Evolutionary conservation across 2,888 invertebrate genomes (phyloP).

Genomic region (Sinotaia quadrata): DNA sequence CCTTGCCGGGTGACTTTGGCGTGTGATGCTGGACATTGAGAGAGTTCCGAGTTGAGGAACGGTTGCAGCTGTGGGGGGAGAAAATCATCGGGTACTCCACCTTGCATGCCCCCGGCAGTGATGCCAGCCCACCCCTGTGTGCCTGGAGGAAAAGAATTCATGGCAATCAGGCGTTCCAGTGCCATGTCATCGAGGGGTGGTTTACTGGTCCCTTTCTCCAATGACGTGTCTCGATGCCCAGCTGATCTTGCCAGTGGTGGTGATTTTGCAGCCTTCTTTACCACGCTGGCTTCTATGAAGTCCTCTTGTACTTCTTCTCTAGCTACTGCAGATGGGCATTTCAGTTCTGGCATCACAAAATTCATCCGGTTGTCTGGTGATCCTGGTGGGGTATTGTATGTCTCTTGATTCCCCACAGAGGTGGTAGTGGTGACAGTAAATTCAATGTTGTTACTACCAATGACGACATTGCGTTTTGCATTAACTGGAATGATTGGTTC

Average conservation of each 20-base stretch:
- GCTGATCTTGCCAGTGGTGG: not conserved
- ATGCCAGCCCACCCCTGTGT: slow-evolving; percentile 42
- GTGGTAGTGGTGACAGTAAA: no score
- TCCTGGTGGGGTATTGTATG: no score
- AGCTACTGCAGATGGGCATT: slow-evolving; percentile 38
- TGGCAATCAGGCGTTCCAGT: slow-evolving; percentile 37
- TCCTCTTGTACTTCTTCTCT: slow-evolving; percentile 47
- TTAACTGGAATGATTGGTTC: slow-evolving; percentile 38
- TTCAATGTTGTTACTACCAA: slow-evolving; percentile 39
- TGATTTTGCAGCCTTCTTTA: slow-evolving; percentile 33
- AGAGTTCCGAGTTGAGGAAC: not conserved
- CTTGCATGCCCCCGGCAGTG: slow-evolving; percentile 45
- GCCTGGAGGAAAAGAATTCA: slow-evolving; percentile 38
- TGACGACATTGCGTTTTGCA: slow-evolving; percentile 27
- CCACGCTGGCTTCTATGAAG: slow-evolving; percentile 43
- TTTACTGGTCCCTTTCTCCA: not conserved
- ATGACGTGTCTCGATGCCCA: not conserved
- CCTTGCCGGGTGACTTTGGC: not conserved
- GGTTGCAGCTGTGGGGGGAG: slow-evolving; percentile 42
- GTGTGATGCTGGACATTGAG: not conserved
- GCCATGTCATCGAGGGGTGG: slow-evolving; percentile 29
- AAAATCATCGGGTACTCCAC: slow-evolving; percentile 53
- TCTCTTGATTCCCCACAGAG: no score
- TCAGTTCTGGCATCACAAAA: slow-evolving; percentile 1
- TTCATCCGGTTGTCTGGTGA: no score